Base-by-base conservation (phyloP, 2,888 invertebrate genomes). In the Cotesia congregata region DNA sequence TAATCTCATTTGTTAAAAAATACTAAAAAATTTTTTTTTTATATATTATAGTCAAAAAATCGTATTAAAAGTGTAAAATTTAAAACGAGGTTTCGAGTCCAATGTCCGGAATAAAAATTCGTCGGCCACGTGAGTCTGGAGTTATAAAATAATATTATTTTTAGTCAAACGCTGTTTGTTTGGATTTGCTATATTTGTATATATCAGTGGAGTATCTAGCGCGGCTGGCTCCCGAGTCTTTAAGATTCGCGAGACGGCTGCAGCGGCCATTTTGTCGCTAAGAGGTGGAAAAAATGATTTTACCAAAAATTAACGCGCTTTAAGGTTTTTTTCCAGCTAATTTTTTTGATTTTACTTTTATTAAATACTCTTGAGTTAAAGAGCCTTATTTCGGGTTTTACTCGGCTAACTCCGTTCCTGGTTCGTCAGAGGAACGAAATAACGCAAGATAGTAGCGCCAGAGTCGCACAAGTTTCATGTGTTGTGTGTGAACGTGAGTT, bases 401-500 rank as follows among this genome's bases (percentile, higher is more conserved):
- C n/a, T 62, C 15, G 62, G 62, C 6, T 59, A 70, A 39, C 1
- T 1, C 69, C 77, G 74, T 12, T 38, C 74, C 74, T 77, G 77
- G 20, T 4, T 12, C 80, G 81, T 78, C 72, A 78, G 39, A 30
- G 84, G 82, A 85, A 84, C 83, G 82, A 75, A 77, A 30, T 30
- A 30, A 74, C 61, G 40, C 15, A 69, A 68, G 68, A 76, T 15
- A 72, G 79, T 74, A 80, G 79, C 78, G 72, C 74, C 77, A 79
- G 85, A 85, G 86, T 87, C 85, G 84, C 79, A 82, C 82, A 83
- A 84, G 86, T 12, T 50, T 7, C 7, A 12, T 50, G 50, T 86
- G 87, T 86, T 86, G 86, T 86, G 82, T 78, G 80, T 74, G 83
- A 83, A 84, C 85, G 87, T 85, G 86, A 83, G 83, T 80, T 82